phyloP scores from a whole-genome alignment of 2,797 vertebrate genomes.

The Pipistrellus kuhlii region DNA sequence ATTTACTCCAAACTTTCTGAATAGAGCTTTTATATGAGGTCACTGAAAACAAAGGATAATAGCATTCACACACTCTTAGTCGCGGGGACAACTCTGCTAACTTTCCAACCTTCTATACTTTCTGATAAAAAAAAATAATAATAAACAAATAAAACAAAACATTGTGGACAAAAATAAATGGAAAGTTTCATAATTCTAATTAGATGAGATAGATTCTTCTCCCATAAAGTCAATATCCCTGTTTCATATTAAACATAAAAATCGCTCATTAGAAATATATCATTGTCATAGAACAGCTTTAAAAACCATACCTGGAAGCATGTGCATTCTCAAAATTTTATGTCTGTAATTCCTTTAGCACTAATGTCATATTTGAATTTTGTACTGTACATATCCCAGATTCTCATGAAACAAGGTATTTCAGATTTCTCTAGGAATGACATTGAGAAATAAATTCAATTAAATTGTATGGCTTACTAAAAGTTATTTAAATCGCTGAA shows the following conservation, averaged over 20 bases:
- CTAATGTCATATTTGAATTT: constrained; percentile 35
- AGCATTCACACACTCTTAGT: background rate
- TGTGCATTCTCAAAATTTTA: constrained; percentile 30
- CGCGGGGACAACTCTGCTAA: constrained; percentile 2
- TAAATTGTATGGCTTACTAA: constrained; percentile 67
- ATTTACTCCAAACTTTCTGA: background rate
- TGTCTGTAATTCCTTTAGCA: constrained; percentile 9
- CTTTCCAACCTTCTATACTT: constrained; percentile 48
- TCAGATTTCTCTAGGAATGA: constrained; percentile 45
- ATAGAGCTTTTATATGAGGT: background rate
- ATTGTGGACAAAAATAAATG: constrained; percentile 49
- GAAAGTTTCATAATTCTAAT: constrained; percentile 62
- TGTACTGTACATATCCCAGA: background rate
- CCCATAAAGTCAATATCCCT: constrained; percentile 57
- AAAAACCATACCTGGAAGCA: constrained; percentile 7
- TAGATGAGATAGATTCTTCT: constrained; percentile 7
- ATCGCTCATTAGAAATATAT: constrained; percentile 54
- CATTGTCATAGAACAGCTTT: constrained; percentile 56
- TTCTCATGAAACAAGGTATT: constrained; percentile 31
- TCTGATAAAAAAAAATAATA: constrained; percentile 56
- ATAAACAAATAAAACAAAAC: constrained; percentile 53
- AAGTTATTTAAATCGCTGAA: constrained; percentile 44
- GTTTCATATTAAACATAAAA: constrained; percentile 61
- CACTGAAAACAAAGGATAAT: constrained; percentile 33
- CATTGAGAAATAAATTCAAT: constrained; percentile 35